Evolutionary conservation across 2,797 vertebrate genomes (phyloP).

Genomic region (Adrianichthys oophorus): DNA sequence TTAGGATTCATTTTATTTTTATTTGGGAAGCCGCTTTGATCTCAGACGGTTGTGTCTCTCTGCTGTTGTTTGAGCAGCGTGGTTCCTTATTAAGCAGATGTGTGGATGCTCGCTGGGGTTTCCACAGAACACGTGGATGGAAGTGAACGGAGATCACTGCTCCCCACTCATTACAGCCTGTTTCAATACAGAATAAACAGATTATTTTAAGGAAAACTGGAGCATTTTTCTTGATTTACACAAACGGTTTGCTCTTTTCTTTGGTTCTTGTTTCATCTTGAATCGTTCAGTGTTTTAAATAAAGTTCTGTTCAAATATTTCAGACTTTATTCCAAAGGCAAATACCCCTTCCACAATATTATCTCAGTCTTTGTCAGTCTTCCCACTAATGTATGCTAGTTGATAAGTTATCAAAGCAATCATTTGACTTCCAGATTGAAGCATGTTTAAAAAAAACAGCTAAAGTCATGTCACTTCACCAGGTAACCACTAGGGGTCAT

Average conservation of each 20-base stretch:
- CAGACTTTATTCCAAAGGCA: no score
- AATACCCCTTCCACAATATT: no score
- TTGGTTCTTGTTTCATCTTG: no score
- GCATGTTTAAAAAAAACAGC: no score
- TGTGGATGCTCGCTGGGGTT: constrained; percentile 7
- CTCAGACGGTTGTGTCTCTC: constrained; percentile 38
- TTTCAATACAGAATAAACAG: constrained; percentile 80
- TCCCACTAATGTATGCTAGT: no score
- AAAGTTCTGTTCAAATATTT: no score
- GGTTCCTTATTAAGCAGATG: background rate
- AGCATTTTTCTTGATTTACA: constrained; percentile 10
- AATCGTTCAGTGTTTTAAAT: no score
- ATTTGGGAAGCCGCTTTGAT: constrained; percentile 43
- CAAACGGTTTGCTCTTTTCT: background rate
- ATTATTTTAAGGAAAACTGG: constrained; percentile 78
- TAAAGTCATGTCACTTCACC: no score
- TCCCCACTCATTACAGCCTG: constrained; percentile 72
- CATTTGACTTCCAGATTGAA: no score
- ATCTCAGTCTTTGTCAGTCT: no score
- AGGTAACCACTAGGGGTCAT: no score
- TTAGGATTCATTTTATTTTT: constrained; percentile 64
- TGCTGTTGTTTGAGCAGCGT: constrained; percentile 26
- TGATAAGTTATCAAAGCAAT: no score
- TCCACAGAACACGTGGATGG: constrained; percentile 17
- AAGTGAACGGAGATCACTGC: constrained; percentile 52